These are phyloP conservation scores for Pachymerium ferrugineum DNA, from an alignment of 2,888 invertebrate genomes.

Conservation along the genomic window DNA sequence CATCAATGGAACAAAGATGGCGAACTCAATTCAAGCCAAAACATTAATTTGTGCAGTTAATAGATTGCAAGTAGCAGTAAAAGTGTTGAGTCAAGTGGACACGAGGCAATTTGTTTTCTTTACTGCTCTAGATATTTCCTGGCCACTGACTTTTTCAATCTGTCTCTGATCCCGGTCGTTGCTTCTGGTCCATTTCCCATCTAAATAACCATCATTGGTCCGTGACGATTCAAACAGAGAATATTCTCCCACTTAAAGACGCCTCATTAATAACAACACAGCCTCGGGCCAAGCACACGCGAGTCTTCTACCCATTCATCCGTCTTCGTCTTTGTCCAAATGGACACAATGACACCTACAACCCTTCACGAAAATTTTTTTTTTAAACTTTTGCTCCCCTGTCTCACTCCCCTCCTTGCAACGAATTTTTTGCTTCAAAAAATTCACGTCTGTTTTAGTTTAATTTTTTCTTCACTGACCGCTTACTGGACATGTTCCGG, in stretches of 20 bases:
- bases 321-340: background rate
- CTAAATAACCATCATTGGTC: background rate
- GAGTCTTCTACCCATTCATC: background rate
- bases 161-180: slow-evolving; percentile 13
- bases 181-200: slow-evolving; percentile 13
- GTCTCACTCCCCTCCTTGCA: too few species aligned
- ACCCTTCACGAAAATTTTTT: background rate
- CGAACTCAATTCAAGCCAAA: slow-evolving; percentile 13
- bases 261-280: slow-evolving; percentile 1
- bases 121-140: slow-evolving; percentile 6
- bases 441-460: background rate
- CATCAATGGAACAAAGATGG: slow-evolving; percentile 8
- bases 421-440: background rate
- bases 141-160: slow-evolving; percentile 13
- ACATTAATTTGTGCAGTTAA: slow-evolving; percentile 8
- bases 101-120: slow-evolving; percentile 13
- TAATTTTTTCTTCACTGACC: slow-evolving; percentile 12
- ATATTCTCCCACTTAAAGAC: background rate
- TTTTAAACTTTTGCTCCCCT: background rate
- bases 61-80: slow-evolving; percentile 13
- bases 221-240: background rate
- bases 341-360: background rate
- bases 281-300: background rate
- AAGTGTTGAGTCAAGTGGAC: slow-evolving; percentile 13
- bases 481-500: background rate